Percentiles rank a stretch among this genome's conserved stretches.
Conservation (phyloP, 2,888 invertebrate genomes). For the Cryptus viduatorius region DNA sequence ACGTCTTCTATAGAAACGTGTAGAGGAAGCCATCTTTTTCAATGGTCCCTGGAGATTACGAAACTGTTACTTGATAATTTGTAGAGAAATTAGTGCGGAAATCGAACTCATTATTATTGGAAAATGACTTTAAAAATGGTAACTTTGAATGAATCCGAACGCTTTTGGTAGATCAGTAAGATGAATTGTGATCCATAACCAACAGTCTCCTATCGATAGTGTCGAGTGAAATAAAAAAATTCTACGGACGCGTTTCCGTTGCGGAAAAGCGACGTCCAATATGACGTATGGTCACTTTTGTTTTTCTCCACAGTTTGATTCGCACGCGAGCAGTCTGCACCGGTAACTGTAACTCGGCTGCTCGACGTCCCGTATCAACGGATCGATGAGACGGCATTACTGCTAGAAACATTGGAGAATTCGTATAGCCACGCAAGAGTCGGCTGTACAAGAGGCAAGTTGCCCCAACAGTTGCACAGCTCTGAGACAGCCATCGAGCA, state of each 20-base stretch:
- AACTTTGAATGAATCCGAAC: constrained; percentile 34
- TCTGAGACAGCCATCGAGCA: constrained; percentile 72
- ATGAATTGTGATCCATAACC: not conserved
- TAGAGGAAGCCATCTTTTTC: too few species aligned
- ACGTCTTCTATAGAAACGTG: too few species aligned
- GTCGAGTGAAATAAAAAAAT: not conserved
- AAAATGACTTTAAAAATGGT: not conserved
- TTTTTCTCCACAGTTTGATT: constrained; percentile 50
- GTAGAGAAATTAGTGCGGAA: too few species aligned
- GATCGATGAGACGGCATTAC: constrained; percentile 34
- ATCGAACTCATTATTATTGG: not conserved
- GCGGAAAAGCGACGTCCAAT: not conserved
- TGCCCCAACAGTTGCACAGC: constrained; percentile 70
- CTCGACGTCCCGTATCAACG: constrained; percentile 4
- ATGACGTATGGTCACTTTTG: constrained; percentile 33
- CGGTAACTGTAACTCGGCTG: not conserved
- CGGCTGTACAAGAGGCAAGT: constrained; percentile 62
- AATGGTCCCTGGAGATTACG: too few species aligned
- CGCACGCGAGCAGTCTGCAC: constrained; percentile 1
- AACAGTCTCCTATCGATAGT: constrained; percentile 44
- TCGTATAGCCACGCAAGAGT: constrained; percentile 14
- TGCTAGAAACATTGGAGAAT: constrained; percentile 36
- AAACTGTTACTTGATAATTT: too few species aligned
- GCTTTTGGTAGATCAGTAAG: constrained; percentile 25
- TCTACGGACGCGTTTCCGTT: not conserved